Conservation (phyloP, 2,797 vertebrate genomes). For the Chlorospingus semifuscus region DNA sequence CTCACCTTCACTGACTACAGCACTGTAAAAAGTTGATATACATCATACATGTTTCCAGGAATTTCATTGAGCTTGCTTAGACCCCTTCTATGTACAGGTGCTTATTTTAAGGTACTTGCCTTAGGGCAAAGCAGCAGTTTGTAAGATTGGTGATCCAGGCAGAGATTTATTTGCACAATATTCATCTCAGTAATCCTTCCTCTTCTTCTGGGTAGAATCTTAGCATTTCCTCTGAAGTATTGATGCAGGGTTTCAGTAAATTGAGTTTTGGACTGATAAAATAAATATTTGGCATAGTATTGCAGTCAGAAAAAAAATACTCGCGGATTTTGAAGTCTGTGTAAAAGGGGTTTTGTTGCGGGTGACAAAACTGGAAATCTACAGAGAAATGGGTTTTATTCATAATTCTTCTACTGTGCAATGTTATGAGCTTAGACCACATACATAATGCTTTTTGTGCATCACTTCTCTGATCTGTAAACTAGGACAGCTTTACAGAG, state of each 20-base stretch:
- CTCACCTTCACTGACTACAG: not conserved
- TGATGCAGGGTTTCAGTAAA: conserved; percentile 25
- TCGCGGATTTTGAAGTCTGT: not conserved
- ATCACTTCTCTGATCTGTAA: not conserved
- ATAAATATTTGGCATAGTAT: conserved; percentile 23
- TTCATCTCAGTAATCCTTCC: conserved; percentile 4
- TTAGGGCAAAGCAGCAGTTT: not conserved
- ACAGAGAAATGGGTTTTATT: conserved; percentile 42
- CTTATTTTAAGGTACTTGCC: not conserved
- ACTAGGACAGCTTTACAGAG: not conserved
- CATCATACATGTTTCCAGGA: not conserved
- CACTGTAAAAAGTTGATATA: not conserved
- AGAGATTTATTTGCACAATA: conserved; percentile 31
- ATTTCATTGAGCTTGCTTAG: not conserved
- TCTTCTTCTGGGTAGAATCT: not conserved
- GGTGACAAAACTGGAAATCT: conserved; percentile 24
- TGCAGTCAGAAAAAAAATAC: not conserved
- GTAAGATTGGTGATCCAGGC: not conserved
- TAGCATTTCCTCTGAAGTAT: conserved; percentile 10
- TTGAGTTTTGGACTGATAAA: conserved; percentile 34
- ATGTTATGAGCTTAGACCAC: not conserved
- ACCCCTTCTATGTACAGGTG: not conserved
- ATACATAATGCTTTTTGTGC: not conserved
- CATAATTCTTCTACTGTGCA: not conserved
- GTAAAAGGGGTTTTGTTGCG: conserved; percentile 29